phyloP scores from a whole-genome alignment of 1,140 invertebrate genomes.

The Drosophila ambigua region DNA sequence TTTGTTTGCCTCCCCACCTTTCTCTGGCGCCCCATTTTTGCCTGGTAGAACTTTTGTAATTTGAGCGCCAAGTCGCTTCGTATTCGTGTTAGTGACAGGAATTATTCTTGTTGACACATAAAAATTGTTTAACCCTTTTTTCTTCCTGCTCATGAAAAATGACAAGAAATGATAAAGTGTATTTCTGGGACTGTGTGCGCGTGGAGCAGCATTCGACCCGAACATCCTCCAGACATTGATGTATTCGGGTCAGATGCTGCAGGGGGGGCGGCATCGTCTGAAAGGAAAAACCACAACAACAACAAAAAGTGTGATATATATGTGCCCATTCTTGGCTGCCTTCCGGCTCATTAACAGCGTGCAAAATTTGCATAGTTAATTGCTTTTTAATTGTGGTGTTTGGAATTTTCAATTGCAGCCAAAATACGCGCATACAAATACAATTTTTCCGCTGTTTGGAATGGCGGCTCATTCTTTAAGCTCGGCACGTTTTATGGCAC shows the following conservation, averaged over 20 bases:
- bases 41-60: conserved; percentile 47
- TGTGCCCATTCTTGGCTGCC: not conserved
- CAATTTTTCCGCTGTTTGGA: not conserved
- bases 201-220: conserved; percentile 34
- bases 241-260: conserved; percentile 61
- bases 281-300: not conserved
- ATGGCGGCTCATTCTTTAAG: conserved; percentile 44
- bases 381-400: conserved; percentile 73
- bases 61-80: conserved; percentile 55
- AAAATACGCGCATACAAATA: conserved; percentile 27
- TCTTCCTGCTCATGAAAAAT: conserved; percentile 62
- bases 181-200: conserved; percentile 7
- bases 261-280: not conserved
- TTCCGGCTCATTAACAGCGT: conserved; percentile 50
- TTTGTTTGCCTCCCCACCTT: conserved; percentile 45
- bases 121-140: conserved; percentile 78
- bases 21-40: conserved; percentile 8
- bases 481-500: conserved; percentile 56
- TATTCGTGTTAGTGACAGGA: conserved; percentile 67
- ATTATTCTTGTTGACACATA: conserved; percentile 81
- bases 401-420: conserved; percentile 45
- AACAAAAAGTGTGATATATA: conserved; percentile 8
- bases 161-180: conserved; percentile 72
- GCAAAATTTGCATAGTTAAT: conserved; percentile 59
- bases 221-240: conserved; percentile 66